Percentiles rank a stretch among this genome's conserved stretches.
phyloP scores from a whole-genome alignment of 2,113 vertebrate genomes.

The Toxotes chatareus region DNA sequence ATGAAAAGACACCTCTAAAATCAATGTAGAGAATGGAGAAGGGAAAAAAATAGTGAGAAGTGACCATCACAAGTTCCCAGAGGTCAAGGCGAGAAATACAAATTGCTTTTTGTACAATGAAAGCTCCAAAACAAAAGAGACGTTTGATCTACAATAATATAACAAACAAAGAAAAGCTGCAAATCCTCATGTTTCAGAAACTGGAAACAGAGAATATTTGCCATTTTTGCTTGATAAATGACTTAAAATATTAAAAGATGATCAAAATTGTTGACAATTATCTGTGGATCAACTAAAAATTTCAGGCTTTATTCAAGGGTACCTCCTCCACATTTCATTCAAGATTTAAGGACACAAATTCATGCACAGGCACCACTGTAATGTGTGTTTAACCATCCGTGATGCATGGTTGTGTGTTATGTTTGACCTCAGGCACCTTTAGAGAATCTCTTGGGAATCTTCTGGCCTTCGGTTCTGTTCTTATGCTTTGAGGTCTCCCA shows the following conservation, averaged over 20 bases:
- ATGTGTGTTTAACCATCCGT: conserved; percentile 33
- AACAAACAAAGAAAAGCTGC: not conserved
- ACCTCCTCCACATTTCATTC: not conserved
- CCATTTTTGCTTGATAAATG: not conserved
- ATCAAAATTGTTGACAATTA: not conserved
- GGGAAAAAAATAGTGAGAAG: too few relatives aligned
- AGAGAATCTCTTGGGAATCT: conserved; percentile 17
- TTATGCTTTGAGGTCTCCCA: not conserved
- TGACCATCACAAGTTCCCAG: not conserved
- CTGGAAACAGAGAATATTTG: not conserved
- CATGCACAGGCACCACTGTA: not conserved
- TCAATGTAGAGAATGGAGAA: not conserved
- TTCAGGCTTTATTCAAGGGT: not conserved
- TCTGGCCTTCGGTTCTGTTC: not conserved
- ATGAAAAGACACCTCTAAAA: not conserved
- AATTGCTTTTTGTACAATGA: not conserved
- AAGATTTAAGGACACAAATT: not conserved
- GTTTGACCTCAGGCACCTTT: conserved; percentile 54
- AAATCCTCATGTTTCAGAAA: not conserved
- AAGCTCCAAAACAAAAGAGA: not conserved
- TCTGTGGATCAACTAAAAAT: not conserved
- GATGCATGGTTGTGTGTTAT: conserved; percentile 30
- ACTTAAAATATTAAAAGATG: not conserved
- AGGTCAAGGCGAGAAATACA: too few relatives aligned
- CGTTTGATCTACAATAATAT: not conserved